These are phyloP conservation scores for Argyresthia goedartella DNA, from an alignment of 2,888 invertebrate genomes.

Conservation along the genomic window DNA sequence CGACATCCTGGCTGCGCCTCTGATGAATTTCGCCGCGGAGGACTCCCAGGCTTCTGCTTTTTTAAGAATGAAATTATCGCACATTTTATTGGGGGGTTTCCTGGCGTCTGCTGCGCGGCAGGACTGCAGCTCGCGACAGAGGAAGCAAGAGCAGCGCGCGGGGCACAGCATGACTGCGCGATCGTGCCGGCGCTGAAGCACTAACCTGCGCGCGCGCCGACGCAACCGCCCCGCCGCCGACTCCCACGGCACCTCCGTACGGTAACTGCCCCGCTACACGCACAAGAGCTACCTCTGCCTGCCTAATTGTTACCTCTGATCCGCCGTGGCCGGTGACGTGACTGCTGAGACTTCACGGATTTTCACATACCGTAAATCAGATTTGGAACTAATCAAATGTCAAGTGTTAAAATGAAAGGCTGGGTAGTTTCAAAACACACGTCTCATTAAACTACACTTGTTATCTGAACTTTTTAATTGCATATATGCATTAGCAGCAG, in stretches of 20 bases:
- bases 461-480: too few relatives aligned
- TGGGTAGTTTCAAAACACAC: too few relatives aligned
- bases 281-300: too few relatives aligned
- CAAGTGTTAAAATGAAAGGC: too few relatives aligned
- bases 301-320: neutral
- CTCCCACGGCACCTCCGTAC: constrained; percentile 18
- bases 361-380: too few relatives aligned
- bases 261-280: constrained; percentile 27
- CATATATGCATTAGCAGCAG: too few relatives aligned
- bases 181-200: constrained; percentile 54
- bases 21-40: constrained; percentile 50
- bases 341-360: neutral
- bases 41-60: constrained; percentile 64
- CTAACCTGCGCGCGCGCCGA: constrained; percentile 27
- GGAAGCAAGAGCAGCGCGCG: constrained; percentile 80
- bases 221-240: constrained; percentile 14
- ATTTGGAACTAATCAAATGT: too few relatives aligned
- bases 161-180: constrained; percentile 75
- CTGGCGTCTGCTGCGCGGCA: constrained; percentile 67
- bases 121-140: constrained; percentile 80
- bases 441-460: too few relatives aligned
- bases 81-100: constrained; percentile 55
- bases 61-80: constrained; percentile 68
- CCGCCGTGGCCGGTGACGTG: neutral
- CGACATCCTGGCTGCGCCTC: constrained; percentile 61